Evolutionary conservation across 2,888 invertebrate species (phyloP), one percentile per base, ranked within the genome.

Genomic region (Coelinius sp.): DNA sequence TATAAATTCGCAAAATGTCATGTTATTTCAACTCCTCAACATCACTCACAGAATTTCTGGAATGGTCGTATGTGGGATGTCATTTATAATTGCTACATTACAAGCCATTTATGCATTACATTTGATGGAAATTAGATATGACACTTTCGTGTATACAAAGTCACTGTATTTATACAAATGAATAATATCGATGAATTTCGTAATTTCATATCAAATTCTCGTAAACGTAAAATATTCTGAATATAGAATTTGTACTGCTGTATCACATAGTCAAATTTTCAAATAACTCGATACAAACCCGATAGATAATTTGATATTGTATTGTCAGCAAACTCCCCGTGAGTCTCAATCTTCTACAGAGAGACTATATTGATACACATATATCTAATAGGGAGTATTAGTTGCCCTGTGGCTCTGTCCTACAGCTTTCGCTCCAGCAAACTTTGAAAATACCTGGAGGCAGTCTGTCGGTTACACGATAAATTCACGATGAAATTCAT

Each of bases 391-490:
- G 6, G 8, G 31, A 1, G n/a, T n/a, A n/a, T n/a, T n/a, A 27
- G 35, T 10, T 59, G 35, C 59, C 53, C 59, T 59, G 59, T 17
- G 35, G 59, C 31, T 35, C 31, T 59, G 59, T 59, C 59, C 17
- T 59, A 7, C 35, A 31, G 59, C 17, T 17, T 59, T 17, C 7
- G 59, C 59, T 35, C 20, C 31, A 12, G 22, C 35, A 59, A 59
- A 59, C 59, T 59, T 59, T 59, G 59, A 17, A 59, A 59, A 59
- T 59, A 22, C 35, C 59, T 59, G 10, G 14, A 35, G 59, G 59
- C 59, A 14, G 17, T 59, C 31, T 17, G 17, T 20, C 59, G 20
- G 35, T 20, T 59, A 59, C 35, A 59, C 59, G 31, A 35, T 59
- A 17, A 59, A 59, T 59, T 31, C 35, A 6, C 35, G 31, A 59